A percentile compares a stretch with the other conserved stretches of the same genome.
These are phyloP conservation scores for Cephalotes varians DNA, from an alignment of 2,888 invertebrate genomes.

Conservation along the genomic window DNA sequence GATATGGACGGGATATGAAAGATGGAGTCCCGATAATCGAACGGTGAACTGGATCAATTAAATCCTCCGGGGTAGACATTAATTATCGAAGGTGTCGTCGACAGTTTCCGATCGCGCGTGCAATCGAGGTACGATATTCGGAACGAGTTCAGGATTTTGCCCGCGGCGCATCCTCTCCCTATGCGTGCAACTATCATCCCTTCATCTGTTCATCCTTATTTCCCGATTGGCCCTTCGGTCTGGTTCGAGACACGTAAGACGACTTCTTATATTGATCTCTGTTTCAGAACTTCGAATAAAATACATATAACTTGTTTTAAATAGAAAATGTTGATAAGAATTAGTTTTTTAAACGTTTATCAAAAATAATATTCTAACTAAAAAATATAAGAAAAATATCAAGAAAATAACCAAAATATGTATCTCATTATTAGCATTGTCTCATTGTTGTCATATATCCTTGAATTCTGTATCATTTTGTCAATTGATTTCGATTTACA, in stretches of 20 bases:
- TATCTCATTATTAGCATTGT: no score
- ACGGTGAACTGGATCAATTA: slow-evolving; percentile 77
- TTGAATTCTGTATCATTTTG: neutral
- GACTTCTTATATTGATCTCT: slow-evolving; percentile 25
- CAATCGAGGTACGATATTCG: slow-evolving; percentile 71
- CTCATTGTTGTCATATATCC: neutral
- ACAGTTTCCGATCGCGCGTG: slow-evolving; percentile 73
- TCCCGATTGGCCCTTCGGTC: slow-evolving; percentile 3
- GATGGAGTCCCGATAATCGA: slow-evolving; percentile 77
- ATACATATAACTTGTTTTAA: neutral
- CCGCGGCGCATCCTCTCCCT: slow-evolving; percentile 37
- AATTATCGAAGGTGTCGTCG: slow-evolving; percentile 77
- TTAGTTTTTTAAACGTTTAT: neutral
- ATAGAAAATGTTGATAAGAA: neutral
- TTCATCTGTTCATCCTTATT: neutral
- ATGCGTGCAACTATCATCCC: neutral
- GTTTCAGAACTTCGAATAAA: neutral
- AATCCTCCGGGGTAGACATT: slow-evolving; percentile 71
- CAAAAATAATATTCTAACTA: neutral
- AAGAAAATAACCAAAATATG: neutral
- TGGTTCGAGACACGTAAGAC: neutral
- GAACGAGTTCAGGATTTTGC: slow-evolving; percentile 62
- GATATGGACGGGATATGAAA: slow-evolving; percentile 65
- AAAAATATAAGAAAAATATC: neutral
- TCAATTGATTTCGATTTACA: slow-evolving; percentile 14